phyloP scores from a whole-genome alignment of 2,797 vertebrate species.

The Xerus rutilus region DNA sequence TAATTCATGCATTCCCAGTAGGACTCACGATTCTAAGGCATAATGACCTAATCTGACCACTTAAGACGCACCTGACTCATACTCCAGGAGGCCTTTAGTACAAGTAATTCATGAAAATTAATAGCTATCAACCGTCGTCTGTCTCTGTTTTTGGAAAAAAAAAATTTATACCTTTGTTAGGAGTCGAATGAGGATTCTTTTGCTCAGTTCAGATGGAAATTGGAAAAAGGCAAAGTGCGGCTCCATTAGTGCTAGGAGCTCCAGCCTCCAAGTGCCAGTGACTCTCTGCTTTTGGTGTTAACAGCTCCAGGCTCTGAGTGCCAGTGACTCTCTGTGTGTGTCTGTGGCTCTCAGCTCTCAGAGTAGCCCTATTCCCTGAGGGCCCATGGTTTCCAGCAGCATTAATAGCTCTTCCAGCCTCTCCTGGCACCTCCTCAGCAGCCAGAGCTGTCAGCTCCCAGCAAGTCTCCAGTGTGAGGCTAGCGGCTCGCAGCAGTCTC shows the following conservation, averaged over 20 bases:
- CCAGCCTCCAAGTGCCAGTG: not conserved
- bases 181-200: not conserved
- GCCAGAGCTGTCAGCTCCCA: too few species aligned
- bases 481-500: not conserved
- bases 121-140: slow-evolving; percentile 83
- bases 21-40: slow-evolving; percentile 78
- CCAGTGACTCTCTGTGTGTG: too few species aligned
- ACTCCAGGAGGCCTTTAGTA: slow-evolving; percentile 76
- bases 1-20: slow-evolving; percentile 49
- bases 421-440: too few species aligned
- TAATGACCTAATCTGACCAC: slow-evolving; percentile 80
- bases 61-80: slow-evolving; percentile 75
- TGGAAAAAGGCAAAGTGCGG: not conserved
- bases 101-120: slow-evolving; percentile 69
- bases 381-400: not conserved
- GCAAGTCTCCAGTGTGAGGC: too few species aligned
- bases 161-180: slow-evolving; percentile 72
- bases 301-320: too few species aligned
- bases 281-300: not conserved
- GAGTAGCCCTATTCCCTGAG: not conserved
- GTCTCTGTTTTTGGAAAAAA: slow-evolving; percentile 81
- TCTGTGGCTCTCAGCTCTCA: not conserved
- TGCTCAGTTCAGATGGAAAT: not conserved
- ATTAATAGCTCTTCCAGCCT: not conserved
- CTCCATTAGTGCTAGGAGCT: not conserved